Evolutionary conservation across 2,113 vertebrate genomes (phyloP).

Genomic region (Procavia capensis): DNA sequence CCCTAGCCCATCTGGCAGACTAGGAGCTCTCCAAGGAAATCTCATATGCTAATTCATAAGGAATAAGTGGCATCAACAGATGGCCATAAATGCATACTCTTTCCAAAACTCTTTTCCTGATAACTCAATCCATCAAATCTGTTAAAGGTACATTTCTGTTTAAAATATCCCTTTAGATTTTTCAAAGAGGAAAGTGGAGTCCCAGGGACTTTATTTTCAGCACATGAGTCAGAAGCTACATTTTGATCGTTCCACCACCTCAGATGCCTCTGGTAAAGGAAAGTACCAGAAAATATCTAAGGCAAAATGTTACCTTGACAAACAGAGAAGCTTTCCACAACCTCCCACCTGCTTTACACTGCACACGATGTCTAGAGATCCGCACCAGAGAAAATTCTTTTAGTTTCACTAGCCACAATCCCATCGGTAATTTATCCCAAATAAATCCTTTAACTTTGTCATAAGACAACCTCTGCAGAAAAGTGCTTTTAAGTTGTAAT

Average conservation of each 20-base stretch:
- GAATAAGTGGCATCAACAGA: not conserved
- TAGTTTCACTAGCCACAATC: not conserved
- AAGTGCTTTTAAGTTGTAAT: not conserved
- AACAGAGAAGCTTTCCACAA: conserved; percentile 29
- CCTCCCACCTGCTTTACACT: not conserved
- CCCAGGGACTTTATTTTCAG: not conserved
- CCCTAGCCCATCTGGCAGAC: not conserved
- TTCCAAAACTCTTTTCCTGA: not conserved
- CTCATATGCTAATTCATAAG: not conserved
- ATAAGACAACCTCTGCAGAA: not conserved
- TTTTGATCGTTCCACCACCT: not conserved
- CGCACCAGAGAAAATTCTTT: conserved; percentile 36
- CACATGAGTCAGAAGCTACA: not conserved
- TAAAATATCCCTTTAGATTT: not conserved
- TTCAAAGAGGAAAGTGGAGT: not conserved
- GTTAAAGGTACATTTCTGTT: not conserved
- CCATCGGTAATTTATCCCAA: not conserved
- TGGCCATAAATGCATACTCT: not conserved
- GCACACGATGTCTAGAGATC: not conserved
- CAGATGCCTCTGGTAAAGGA: not conserved
- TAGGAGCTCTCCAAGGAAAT: not conserved
- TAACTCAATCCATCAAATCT: not conserved
- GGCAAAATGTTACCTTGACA: not conserved
- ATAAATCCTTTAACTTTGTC: not conserved
- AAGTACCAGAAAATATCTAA: not conserved